Evolutionary conservation across 2,113 vertebrate genomes (phyloP).

Genomic region (Erythrolamprus reginae): DNA sequence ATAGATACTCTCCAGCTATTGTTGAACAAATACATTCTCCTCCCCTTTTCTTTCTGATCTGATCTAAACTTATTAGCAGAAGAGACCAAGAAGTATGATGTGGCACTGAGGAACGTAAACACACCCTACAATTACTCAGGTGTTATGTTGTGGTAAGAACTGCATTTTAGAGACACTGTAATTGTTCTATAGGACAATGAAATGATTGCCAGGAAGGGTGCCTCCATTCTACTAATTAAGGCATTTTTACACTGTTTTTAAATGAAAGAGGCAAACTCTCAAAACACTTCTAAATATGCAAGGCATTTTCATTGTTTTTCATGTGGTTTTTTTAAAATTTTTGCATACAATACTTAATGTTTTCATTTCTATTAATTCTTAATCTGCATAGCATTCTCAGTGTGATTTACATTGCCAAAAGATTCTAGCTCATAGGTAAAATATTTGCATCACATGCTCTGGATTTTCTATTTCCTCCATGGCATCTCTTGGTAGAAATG

Average conservation of each 20-base stretch:
- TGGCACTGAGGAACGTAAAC: neutral
- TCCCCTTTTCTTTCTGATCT: neutral
- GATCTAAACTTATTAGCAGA: neutral
- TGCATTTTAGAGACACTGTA: accelerated
- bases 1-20: neutral
- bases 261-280: neutral
- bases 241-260: neutral
- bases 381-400: neutral
- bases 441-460: neutral
- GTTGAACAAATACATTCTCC: neutral
- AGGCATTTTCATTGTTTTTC: neutral
- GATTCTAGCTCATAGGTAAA: neutral
- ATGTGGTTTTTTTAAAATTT: too few relatives aligned
- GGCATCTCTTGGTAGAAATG: neutral
- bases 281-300: neutral
- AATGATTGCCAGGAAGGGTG: neutral
- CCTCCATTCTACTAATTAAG: neutral
- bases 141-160: neutral
- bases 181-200: neutral
- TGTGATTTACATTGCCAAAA: neutral
- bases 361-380: neutral
- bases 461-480: neutral
- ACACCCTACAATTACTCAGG: neutral
- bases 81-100: neutral
- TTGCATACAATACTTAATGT: neutral